phyloP scores from a whole-genome alignment of 2,113 vertebrate species.

The human region GRCh38 chr4:169198501-169199000 shows the following conservation, averaged over 20 bases:
- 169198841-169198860: background rate
- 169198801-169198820: conserved; percentile 26
- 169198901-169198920: background rate
- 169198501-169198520: background rate
- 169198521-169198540: background rate
- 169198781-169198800: background rate
- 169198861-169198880: background rate
- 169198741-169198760: background rate
- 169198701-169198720: background rate
- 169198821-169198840: background rate
- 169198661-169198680: conserved; percentile 26
- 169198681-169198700: background rate
- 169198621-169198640: conserved; percentile 24
- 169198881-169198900: background rate
- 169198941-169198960: background rate
- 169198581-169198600: conserved; percentile 44
- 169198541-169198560: conserved; percentile 6
- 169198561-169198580: conserved; percentile 29
- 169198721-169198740: background rate
- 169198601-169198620: background rate
- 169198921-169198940: background rate
- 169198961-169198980: background rate
- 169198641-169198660: background rate
- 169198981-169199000: background rate
- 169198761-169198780: background rate